These are phyloP conservation scores for Tympanoctomys barrerae DNA, from an alignment of 2,797 vertebrate species.

Conservation along the genomic window DNA sequence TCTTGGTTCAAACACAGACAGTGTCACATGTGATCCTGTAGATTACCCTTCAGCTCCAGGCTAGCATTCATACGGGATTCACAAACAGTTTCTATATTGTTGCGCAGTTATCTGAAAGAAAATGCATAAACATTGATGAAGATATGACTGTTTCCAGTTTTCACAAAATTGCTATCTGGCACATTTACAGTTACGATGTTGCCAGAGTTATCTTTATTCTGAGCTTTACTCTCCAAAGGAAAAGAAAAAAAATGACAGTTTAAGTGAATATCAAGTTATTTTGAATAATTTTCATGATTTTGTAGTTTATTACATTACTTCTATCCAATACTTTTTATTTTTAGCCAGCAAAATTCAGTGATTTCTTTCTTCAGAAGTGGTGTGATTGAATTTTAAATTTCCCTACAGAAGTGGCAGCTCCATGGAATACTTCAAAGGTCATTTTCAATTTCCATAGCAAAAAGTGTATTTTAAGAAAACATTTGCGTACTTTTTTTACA, in stretches of 20 bases:
- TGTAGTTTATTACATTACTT: not conserved
- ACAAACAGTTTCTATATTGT: not conserved
- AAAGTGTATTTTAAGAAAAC: not conserved
- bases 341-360: not conserved
- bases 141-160: not conserved
- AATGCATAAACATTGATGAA: not conserved
- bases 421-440: not conserved
- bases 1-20: not conserved
- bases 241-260: conserved; percentile 26
- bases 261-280: not conserved
- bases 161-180: not conserved
- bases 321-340: not conserved
- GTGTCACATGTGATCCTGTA: no score
- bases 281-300: conserved; percentile 25
- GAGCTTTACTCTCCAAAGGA: not conserved
- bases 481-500: not conserved
- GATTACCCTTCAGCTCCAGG: not conserved
- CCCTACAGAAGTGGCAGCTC: conserved; percentile 14
- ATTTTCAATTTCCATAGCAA: not conserved
- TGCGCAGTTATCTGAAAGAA: conserved; percentile 5
- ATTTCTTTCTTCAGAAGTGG: not conserved
- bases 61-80: not conserved
- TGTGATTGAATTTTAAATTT: conserved; percentile 42
- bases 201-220: not conserved
- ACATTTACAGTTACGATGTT: conserved; percentile 5